Conservation (phyloP, 2,113 vertebrate species). For the Argyrosomus japonicus region DNA sequence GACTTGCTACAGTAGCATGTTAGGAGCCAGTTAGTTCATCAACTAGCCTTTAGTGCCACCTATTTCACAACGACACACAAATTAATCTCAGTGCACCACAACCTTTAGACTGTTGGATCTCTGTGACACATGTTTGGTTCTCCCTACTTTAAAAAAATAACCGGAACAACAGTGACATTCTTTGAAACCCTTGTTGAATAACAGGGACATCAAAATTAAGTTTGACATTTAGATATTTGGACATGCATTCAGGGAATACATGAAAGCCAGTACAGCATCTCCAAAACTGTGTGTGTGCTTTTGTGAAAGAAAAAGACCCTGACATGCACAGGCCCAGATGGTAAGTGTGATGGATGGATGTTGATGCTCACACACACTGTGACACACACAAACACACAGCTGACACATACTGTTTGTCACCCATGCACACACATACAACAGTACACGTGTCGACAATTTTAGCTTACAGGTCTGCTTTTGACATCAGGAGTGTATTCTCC, state of each 20-base stretch:
- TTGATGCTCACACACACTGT: constrained; percentile 36
- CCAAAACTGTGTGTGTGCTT: constrained; percentile 21
- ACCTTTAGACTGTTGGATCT: background rate
- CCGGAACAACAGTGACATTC: background rate
- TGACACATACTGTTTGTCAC: constrained; percentile 24
- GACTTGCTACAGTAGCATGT: too few relatives aligned
- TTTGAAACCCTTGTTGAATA: background rate
- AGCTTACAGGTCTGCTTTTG: constrained; percentile 13
- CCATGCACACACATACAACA: background rate
- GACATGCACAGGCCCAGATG: constrained; percentile 43
- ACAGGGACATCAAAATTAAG: background rate
- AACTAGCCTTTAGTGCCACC: too few relatives aligned
- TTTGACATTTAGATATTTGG: background rate
- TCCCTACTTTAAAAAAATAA: background rate
- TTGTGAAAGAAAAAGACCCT: constrained; percentile 31
- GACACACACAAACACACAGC: background rate
- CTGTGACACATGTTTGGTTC: too few relatives aligned
- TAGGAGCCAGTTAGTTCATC: background rate
- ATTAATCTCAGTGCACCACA: background rate
- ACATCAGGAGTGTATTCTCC: background rate
- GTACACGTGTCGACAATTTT: background rate
- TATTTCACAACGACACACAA: background rate
- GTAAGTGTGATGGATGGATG: constrained; percentile 66
- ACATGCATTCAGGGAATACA: constrained; percentile 22
- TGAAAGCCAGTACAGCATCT: background rate